A percentile compares a stretch with the other conserved stretches of the same genome.
Conservation (phyloP, 2,888 invertebrate genomes). For the Nemotelus nigrinus region DNA sequence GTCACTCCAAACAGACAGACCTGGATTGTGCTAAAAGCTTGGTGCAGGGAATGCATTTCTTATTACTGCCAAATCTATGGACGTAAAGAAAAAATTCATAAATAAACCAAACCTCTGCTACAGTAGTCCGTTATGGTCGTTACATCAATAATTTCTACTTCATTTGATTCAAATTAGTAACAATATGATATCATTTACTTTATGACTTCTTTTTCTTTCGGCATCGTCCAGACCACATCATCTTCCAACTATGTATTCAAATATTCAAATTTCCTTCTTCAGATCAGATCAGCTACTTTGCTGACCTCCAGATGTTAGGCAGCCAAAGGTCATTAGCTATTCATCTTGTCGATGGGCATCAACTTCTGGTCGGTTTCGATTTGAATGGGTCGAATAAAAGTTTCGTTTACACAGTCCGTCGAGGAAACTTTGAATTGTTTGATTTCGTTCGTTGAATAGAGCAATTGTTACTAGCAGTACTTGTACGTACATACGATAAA, state of each 20-base stretch:
- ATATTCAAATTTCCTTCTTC: too few species aligned
- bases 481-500: neutral
- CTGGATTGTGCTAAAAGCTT: too few species aligned
- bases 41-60: too few species aligned
- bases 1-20: too few species aligned
- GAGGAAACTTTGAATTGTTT: neutral
- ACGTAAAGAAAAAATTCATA: too few species aligned
- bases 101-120: too few species aligned
- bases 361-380: neutral
- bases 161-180: neutral
- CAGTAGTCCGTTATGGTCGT: too few species aligned
- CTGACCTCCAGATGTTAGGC: neutral
- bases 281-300: neutral
- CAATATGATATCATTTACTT: neutral
- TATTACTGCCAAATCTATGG: too few species aligned
- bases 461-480: neutral
- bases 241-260: too few species aligned
- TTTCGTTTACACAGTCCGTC: neutral
- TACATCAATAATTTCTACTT: neutral
- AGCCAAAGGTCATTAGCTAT: neutral
- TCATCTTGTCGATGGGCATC: neutral
- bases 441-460: neutral
- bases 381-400: neutral
- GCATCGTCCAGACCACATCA: neutral
- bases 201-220: neutral